Conservation (phyloP, 2,888 invertebrate genomes). For the Melipona bicolor region DNA sequence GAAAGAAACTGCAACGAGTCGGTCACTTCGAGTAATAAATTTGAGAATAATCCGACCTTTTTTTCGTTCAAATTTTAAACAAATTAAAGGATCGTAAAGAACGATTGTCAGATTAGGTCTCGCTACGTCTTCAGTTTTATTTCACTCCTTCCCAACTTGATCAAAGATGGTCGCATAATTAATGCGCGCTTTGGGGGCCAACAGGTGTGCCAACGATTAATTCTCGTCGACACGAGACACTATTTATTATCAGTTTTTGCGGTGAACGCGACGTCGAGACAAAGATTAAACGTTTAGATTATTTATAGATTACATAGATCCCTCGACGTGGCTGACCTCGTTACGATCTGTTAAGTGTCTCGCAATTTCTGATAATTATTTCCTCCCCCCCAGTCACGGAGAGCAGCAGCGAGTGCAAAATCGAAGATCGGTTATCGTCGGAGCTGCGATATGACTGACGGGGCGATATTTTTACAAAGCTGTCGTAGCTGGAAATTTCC, state of each 20-base stretch:
- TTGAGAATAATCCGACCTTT: too few relatives aligned
- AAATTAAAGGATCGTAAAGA: too few relatives aligned
- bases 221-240: constrained; percentile 21
- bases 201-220: constrained; percentile 42
- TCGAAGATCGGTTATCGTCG: neutral
- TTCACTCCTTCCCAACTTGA: neutral
- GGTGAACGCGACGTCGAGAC: neutral
- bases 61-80: too few relatives aligned
- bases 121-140: neutral
- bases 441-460: neutral
- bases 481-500: constrained; percentile 9
- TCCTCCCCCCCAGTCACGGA: too few relatives aligned
- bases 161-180: neutral
- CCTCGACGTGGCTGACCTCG: neutral
- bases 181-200: constrained; percentile 5
- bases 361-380: neutral
- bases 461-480: neutral
- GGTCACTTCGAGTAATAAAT: too few relatives aligned
- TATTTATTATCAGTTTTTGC: constrained; percentile 18
- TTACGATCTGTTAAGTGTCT: neutral
- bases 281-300: neutral
- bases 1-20: too few relatives aligned
- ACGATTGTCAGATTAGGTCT: neutral
- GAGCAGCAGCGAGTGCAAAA: neutral
- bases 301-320: too few relatives aligned